These are phyloP conservation scores for Euzetes globulus DNA, from an alignment of 2,888 invertebrate genomes.

Conservation along the genomic window DNA sequence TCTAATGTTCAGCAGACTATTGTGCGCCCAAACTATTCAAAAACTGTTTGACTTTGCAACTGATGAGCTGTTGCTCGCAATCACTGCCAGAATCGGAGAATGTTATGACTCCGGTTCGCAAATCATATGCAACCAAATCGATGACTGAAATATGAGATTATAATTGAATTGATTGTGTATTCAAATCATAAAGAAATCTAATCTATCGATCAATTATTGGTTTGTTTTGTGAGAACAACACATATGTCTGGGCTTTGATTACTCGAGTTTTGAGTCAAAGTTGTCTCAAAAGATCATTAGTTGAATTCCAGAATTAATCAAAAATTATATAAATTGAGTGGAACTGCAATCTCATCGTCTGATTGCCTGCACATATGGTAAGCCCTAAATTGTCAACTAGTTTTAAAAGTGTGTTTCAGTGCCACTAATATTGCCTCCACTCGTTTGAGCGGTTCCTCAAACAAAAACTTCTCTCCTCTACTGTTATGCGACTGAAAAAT, in stretches of 20 bases:
- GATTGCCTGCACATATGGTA: slow-evolving; percentile 20
- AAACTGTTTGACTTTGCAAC: background rate
- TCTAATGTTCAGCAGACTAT: slow-evolving; percentile 2
- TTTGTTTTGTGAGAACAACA: no score
- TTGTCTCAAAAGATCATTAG: no score
- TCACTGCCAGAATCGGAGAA: background rate
- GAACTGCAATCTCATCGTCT: slow-evolving; percentile 25
- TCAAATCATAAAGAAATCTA: background rate
- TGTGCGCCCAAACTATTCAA: background rate
- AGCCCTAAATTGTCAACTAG: slow-evolving; percentile 26
- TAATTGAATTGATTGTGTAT: no score
- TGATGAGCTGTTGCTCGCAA: background rate
- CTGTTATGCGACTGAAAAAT: background rate
- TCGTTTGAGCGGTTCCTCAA: background rate
- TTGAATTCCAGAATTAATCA: no score
- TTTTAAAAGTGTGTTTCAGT: slow-evolving; percentile 27
- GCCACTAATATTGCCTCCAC: background rate
- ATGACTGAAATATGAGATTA: no score
- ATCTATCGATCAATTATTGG: background rate
- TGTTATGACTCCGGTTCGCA: no score
- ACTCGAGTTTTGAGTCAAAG: no score
- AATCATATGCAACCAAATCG: no score
- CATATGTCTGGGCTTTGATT: no score
- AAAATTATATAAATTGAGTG: background rate
- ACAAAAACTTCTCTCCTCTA: background rate